Percentiles rank a stretch among this genome's conserved stretches.
Conservation (phyloP, 2,113 vertebrate genomes). For the Bubo scandiacus region DNA sequence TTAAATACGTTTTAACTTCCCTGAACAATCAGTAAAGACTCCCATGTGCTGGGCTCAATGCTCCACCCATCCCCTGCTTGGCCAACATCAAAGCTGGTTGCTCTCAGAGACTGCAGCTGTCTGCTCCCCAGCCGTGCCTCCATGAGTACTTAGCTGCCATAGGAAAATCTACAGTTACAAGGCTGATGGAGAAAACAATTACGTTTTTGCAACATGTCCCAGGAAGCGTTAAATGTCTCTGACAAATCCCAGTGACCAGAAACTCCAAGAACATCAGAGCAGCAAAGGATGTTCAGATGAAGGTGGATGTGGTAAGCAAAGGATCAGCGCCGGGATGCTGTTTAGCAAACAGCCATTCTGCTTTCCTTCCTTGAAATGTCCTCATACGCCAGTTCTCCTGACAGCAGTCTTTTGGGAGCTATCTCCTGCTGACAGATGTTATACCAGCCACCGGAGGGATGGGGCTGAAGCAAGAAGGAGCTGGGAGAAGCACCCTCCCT, state of each 20-base stretch:
- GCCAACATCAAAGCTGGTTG: not conserved
- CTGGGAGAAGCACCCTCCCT: not conserved
- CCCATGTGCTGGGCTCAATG: not conserved
- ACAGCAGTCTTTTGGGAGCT: not conserved
- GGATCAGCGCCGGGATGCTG: not conserved
- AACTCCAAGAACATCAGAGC: not conserved
- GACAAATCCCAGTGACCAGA: not conserved
- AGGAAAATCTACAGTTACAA: slow-evolving; percentile 28
- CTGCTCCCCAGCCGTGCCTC: not conserved
- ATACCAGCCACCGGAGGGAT: not conserved
- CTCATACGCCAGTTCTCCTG: not conserved
- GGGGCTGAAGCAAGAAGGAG: not conserved
- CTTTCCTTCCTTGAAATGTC: not conserved
- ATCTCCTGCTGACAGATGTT: not conserved
- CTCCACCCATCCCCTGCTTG: not conserved
- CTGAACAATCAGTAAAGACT: slow-evolving; percentile 32
- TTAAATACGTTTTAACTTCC: not conserved
- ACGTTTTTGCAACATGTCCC: not conserved
- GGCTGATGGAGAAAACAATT: not conserved
- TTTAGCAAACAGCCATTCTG: not conserved
- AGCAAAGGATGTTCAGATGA: not conserved
- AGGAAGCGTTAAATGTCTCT: not conserved
- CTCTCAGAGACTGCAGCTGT: not conserved
- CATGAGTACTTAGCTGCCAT: slow-evolving; percentile 1
- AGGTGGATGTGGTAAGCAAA: not conserved